Evolutionary conservation across 2,113 vertebrate genomes (phyloP), one percentile per base, ranked within the genome.

Genomic region (Toxostoma redivivum): DNA sequence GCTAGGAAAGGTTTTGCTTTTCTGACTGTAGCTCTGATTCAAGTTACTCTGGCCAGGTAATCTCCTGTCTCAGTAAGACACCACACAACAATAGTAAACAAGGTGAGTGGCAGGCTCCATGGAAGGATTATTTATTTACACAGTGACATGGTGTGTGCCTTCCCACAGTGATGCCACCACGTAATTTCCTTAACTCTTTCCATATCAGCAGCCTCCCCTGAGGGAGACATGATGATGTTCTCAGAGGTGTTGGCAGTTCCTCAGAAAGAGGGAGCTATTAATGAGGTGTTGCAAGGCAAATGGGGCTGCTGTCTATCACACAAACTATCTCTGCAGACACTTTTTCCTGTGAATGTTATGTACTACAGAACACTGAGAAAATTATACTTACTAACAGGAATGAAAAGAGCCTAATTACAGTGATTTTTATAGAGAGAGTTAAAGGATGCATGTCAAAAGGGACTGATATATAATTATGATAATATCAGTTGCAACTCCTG

Each of bases 401-500:
- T 62, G 44, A 90, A 84, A 58, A 92, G 51, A 81, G 77, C 70
- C 64, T 94, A 95, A 95, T 93, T 90, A 88, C 79, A 92, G 60
- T 81, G 82, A 88, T 92, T 92, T 93, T 86, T 78, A 78, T 13
- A 62, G n/a, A 87, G 60, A 57, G 12, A 77, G 40, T 90, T 93
- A 94, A 88, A 84, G 71, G 74, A 90, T 93, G 62, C 67, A 24
- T 50, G 85, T 88, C 79, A 90, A 72, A 95, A 92, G 54, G 61
- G 58, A 58, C 58, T 30, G 67, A 80, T 88, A 70, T 50, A 62
- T 92, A 94, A 93, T 95, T 92, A 93, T 31, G 66, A 54, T 82
- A 88, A 90, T 76, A 90, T 65, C 67, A 54, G 53, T 79, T 72
- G 73, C 81, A 89, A 76, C 51, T 92, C 80, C 69, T 74, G 60